phyloP scores from a whole-genome alignment of 2,888 invertebrate species.

The Pterostichus madidus region DNA sequence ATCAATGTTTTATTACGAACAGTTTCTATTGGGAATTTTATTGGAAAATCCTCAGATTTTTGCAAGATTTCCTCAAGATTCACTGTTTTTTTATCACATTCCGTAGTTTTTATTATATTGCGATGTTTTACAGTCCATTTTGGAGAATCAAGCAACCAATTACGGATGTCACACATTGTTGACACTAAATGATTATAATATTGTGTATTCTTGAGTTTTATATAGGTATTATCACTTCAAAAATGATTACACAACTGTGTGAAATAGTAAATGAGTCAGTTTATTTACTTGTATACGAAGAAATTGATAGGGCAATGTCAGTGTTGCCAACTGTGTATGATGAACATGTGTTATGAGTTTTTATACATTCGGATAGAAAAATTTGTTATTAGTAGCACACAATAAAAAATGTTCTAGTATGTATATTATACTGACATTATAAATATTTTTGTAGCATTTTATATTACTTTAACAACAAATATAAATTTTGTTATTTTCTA shows the following conservation, averaged over 20 bases:
- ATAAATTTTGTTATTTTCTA: no score
- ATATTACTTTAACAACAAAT: no score
- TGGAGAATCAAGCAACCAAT: slow-evolving; percentile 61
- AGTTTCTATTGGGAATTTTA: slow-evolving; percentile 75
- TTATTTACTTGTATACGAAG: not conserved
- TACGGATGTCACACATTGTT: slow-evolving; percentile 6
- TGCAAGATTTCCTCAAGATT: slow-evolving; percentile 72
- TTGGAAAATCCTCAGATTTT: slow-evolving; percentile 75
- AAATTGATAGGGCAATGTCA: not conserved
- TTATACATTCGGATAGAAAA: no score
- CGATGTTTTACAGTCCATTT: slow-evolving; percentile 58
- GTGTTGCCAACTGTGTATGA: not conserved
- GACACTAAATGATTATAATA: no score
- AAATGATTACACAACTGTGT: not conserved
- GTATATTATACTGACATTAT: no score
- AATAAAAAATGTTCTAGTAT: no score
- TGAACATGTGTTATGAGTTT: no score
- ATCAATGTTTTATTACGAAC: slow-evolving; percentile 72
- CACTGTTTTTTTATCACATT: not conserved
- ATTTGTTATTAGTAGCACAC: no score
- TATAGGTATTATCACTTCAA: not conserved
- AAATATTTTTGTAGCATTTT: no score
- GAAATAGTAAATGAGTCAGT: not conserved
- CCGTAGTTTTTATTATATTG: not conserved
- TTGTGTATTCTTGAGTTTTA: no score